A percentile compares a stretch with the other conserved stretches of the same genome.
Conservation (phyloP, 2,888 invertebrate genomes). For the Lucinisca nassula region DNA sequence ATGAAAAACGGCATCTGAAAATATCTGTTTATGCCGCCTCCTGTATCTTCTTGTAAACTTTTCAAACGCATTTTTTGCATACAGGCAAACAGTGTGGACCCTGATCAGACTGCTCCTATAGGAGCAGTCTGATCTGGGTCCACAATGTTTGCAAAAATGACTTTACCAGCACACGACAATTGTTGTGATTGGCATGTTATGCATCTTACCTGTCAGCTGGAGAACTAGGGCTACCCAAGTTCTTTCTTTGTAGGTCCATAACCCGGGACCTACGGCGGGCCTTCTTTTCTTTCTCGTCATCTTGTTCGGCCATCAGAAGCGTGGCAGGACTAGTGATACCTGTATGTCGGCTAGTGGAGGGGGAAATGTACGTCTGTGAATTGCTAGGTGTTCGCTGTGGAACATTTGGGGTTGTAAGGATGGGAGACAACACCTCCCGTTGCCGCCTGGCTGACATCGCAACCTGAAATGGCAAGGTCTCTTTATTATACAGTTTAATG, state of each 20-base stretch:
- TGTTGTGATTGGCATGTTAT: no score
- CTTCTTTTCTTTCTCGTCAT: slow-evolving; percentile 86
- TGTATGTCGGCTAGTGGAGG: slow-evolving; percentile 74
- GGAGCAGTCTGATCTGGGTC: no score
- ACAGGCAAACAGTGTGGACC: no score
- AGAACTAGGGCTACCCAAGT: slow-evolving; percentile 82
- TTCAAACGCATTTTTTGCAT: no score
- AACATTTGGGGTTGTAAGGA: slow-evolving; percentile 74
- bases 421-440: slow-evolving; percentile 79
- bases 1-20: no score
- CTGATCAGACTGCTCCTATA: no score
- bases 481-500: no score
- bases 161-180: no score
- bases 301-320: slow-evolving; percentile 79
- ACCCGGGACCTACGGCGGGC: slow-evolving; percentile 84
- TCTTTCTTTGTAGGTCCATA: slow-evolving; percentile 83
- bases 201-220: slow-evolving; percentile 76
- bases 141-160: no score
- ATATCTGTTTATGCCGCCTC: no score
- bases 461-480: slow-evolving; percentile 43
- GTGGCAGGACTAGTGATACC: slow-evolving; percentile 71
- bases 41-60: no score
- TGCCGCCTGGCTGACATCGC: slow-evolving; percentile 67
- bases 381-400: slow-evolving; percentile 52
- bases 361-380: slow-evolving; percentile 72